phyloP scores from a whole-genome alignment of 2,113 vertebrate genomes.

The Mirza zaza region DNA sequence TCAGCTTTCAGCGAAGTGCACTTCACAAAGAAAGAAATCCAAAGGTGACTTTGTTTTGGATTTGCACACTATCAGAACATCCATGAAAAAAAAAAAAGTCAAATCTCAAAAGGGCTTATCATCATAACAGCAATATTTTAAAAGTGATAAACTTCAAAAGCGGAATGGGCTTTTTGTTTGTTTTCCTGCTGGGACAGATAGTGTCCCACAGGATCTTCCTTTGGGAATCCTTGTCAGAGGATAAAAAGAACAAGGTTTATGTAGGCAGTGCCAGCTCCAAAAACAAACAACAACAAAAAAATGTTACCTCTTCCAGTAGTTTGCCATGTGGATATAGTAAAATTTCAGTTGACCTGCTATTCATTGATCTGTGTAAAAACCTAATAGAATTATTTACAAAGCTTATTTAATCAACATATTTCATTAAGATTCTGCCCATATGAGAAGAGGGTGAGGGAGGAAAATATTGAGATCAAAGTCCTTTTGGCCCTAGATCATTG shows the following conservation, averaged over 20 bases:
- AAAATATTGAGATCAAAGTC: conserved; percentile 62
- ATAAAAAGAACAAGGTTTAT: conserved; percentile 81
- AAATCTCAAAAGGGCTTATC: conserved; percentile 74
- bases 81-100: conserved; percentile 64
- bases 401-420: conserved; percentile 26
- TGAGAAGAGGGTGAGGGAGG: neutral
- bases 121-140: conserved; percentile 76
- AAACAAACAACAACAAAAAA: conserved; percentile 20
- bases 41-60: conserved; percentile 59
- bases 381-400: conserved; percentile 34
- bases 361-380: conserved; percentile 9
- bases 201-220: conserved; percentile 81
- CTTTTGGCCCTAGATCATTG: conserved; percentile 23
- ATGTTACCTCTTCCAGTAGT: neutral
- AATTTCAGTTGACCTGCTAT: neutral
- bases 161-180: conserved; percentile 74
- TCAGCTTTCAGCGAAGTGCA: conserved; percentile 31
- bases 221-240: conserved; percentile 83
- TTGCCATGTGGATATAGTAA: neutral
- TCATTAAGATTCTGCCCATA: conserved; percentile 46
- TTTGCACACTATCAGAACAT: conserved; percentile 73
- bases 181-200: conserved; percentile 77
- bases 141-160: conserved; percentile 82
- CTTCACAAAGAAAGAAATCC: conserved; percentile 28
- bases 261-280: conserved; percentile 66